Base-by-base conservation (phyloP, 2,113 vertebrate genomes). In the Chaenocephalus aceratus region DNA sequence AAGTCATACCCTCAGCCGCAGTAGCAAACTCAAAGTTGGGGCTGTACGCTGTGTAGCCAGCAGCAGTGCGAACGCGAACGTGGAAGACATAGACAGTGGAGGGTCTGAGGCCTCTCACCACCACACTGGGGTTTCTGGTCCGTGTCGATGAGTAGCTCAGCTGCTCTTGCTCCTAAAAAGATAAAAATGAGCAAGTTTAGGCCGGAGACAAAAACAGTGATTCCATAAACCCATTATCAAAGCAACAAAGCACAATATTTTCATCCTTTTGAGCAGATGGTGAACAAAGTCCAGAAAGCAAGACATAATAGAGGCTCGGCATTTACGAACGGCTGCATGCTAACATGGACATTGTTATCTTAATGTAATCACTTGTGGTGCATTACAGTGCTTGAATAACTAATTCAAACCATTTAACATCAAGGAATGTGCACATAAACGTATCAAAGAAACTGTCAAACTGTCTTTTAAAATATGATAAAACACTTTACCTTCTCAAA, bases 121-220 rank as follows among this genome's bases (percentile, higher is more conserved):
- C 97, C 91, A 96, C 96, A 77, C 96, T 98, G 88, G 97, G 96
- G 88, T 93, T 92, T 90, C 97, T 98, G 90, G 97, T 98, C 70
- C 97, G 96, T 49, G 96, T 98, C 69, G 97, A 99, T 62, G 98
- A 99, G 92, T 99, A 99, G 91, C 97, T 98, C 92, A 98, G 94
- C 92, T 98, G 97, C 82, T 99, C 97, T 81, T 98, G 96, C 79
- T 98, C 97, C 98, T 99, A 85, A 49, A 66, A 46, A 72, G 15
- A 74, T 53, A 64, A 26, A 84, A 82, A 75, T 67, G 64, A 15
- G n/a, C n/a, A 54, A 8, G 62, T 72, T 76, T 65, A 75, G 13
- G 56, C 58, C 79, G 4, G 53, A 66, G n/a, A 64, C 36, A 72
- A 15, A 57, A 41, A 72, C 12, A 12, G 44, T 61, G 68, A 79